Conservation (phyloP, 2,888 invertebrate genomes). For the Trichogramma evanescens region DNA sequence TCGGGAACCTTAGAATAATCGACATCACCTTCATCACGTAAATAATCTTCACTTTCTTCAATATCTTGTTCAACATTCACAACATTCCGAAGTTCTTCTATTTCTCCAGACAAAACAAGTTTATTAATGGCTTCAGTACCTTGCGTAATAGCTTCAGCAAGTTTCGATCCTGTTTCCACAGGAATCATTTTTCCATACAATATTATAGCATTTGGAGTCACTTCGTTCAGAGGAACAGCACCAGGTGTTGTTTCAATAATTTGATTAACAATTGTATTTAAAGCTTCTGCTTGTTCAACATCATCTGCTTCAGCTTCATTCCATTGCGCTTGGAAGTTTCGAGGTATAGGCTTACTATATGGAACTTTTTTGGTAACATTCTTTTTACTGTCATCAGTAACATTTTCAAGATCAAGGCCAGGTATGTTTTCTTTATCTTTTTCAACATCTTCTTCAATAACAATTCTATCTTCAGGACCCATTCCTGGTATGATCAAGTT, state of each 20-base stretch:
- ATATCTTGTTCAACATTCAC: conserved; percentile 64
- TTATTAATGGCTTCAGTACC: conserved; percentile 72
- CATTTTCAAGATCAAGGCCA: conserved; percentile 73
- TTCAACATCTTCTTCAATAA: conserved; percentile 48
- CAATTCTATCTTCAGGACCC: conserved; percentile 94
- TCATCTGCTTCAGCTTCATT: conserved; percentile 62
- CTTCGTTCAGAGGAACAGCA: conserved; percentile 68
- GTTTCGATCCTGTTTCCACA: conserved; percentile 70
- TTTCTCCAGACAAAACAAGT: conserved; percentile 71
- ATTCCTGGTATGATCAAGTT: conserved; percentile 86
- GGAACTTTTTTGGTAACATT: conserved; percentile 71
- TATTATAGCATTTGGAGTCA: conserved; percentile 72
- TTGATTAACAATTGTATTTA: conserved; percentile 64
- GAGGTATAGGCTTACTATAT: conserved; percentile 91
- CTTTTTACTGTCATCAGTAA: conserved; percentile 66
- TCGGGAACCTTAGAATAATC: conserved; percentile 43
- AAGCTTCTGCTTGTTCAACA: conserved; percentile 46
- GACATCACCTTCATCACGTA: conserved; percentile 49
- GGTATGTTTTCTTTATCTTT: conserved; percentile 61
- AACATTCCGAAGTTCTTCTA: conserved; percentile 73
- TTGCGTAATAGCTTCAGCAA: conserved; percentile 69
- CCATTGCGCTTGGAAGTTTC: conserved; percentile 97
- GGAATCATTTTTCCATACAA: conserved; percentile 77
- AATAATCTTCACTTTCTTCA: conserved; percentile 47
- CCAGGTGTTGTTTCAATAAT: conserved; percentile 73